Conservation (phyloP, 2,888 invertebrate genomes). For the Salpingus planirostris region DNA sequence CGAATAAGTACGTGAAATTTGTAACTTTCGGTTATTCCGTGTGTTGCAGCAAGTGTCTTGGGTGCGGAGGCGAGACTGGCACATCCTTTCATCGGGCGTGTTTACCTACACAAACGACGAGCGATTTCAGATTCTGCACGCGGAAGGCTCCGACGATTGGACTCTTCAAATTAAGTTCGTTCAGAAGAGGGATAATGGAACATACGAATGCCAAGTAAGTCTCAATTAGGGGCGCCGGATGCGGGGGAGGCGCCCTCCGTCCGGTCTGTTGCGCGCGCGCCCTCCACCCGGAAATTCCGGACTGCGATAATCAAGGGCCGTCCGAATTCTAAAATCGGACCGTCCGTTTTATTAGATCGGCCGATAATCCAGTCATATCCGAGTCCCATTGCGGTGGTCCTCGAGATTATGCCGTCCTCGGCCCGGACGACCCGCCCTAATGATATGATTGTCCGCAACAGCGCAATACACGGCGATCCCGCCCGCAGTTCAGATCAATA, state of each 20-base stretch:
- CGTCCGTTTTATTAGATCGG: too few relatives aligned
- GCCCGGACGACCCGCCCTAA: too few relatives aligned
- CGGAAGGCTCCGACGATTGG: constrained; percentile 88
- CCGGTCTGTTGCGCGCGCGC: too few relatives aligned
- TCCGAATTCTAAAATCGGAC: too few relatives aligned
- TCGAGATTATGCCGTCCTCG: too few relatives aligned
- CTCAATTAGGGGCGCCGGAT: not conserved
- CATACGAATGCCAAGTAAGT: constrained; percentile 86
- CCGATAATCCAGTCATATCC: too few relatives aligned
- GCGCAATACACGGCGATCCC: too few relatives aligned
- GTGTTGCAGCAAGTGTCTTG: constrained; percentile 73
- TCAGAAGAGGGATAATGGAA: constrained; percentile 86
- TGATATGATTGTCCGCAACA: not conserved
- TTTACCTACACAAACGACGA: constrained; percentile 89
- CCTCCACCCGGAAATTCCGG: too few relatives aligned
- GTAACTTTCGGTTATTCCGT: not conserved
- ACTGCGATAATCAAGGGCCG: too few relatives aligned
- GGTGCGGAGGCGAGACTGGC: constrained; percentile 88
- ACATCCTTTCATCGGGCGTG: constrained; percentile 83
- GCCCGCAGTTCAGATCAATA: too few relatives aligned
- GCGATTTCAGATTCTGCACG: constrained; percentile 67
- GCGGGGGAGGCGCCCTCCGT: not conserved
- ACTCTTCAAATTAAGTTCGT: constrained; percentile 90
- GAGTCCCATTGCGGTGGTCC: too few relatives aligned
- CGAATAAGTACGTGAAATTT: too few relatives aligned